A percentile compares a stretch with the other conserved stretches of the same genome.
These are phyloP conservation scores for Thaleichthys pacificus DNA, from an alignment of 2,797 vertebrate species.

Conservation along the genomic window DNA sequence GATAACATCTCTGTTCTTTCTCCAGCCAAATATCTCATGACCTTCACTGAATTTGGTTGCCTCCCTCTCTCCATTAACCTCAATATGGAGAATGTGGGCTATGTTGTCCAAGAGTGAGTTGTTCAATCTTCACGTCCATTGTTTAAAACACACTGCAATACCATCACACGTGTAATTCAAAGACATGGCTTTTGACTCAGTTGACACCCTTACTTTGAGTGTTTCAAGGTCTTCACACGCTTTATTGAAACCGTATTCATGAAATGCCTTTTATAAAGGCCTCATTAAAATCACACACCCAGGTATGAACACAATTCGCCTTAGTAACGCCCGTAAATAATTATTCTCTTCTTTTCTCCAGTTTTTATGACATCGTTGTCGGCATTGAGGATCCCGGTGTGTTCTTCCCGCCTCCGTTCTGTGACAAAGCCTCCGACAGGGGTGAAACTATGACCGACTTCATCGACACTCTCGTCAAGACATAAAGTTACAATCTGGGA, in stretches of 20 bases:
- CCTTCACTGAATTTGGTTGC: conserved; percentile 54
- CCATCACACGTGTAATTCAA: too few species aligned
- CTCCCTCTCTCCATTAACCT: conserved; percentile 34
- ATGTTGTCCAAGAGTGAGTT: background rate
- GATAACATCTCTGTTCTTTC: background rate
- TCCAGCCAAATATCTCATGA: conserved; percentile 40
- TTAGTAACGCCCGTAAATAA: background rate
- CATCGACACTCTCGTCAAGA: background rate
- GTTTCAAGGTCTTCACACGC: background rate
- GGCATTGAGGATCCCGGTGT: conserved; percentile 46
- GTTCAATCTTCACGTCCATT: background rate
- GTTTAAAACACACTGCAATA: background rate
- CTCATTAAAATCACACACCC: too few species aligned
- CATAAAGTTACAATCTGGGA: background rate
- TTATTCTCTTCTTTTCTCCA: conserved; percentile 7
- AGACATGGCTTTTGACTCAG: too few species aligned
- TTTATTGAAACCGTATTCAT: background rate
- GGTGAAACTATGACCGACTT: too few species aligned
- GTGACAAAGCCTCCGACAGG: conserved; percentile 13
- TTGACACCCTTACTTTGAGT: background rate
- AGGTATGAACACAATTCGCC: background rate
- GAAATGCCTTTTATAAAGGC: too few species aligned
- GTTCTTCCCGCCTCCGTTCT: conserved; percentile 54
- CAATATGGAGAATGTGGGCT: conserved; percentile 21
- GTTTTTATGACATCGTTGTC: conserved; percentile 47